A percentile compares a stretch with the other conserved stretches of the same genome.
phyloP scores from a whole-genome alignment of 2,888 invertebrate genomes.

The Lepidochitona cinerea region DNA sequence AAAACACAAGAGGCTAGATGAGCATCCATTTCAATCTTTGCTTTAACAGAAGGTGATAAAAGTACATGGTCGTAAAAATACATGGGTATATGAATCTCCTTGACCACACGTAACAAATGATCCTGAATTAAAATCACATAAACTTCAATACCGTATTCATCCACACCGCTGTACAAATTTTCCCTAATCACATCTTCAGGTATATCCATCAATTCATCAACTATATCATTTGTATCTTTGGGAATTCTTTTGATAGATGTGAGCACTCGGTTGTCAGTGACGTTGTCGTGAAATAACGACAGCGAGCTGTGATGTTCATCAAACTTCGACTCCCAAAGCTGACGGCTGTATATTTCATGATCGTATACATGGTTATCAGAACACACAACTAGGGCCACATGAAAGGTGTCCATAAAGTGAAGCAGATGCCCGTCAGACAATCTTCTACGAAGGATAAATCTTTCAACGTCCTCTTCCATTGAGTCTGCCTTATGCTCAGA shows the following conservation, averaged over 20 bases:
- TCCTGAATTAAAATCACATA: background rate
- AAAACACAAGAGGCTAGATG: slow-evolving; percentile 48
- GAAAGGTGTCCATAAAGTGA: background rate
- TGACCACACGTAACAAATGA: background rate
- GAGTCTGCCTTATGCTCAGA: background rate
- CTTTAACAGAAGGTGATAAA: slow-evolving; percentile 1
- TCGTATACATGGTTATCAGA: background rate
- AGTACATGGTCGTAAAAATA: background rate
- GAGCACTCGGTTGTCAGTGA: background rate
- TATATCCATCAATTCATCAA: background rate
- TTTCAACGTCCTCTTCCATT: background rate
- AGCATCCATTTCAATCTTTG: slow-evolving; percentile 34
- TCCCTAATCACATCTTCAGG: background rate
- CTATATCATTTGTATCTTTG: background rate
- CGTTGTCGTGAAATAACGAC: background rate
- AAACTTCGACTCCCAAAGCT: background rate
- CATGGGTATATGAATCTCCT: background rate
- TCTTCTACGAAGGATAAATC: background rate
- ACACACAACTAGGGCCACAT: background rate
- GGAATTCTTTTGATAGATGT: background rate
- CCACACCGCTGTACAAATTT: background rate
- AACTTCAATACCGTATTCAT: background rate
- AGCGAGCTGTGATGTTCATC: background rate
- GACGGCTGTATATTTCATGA: background rate
- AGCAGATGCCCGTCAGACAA: background rate